phyloP scores from a whole-genome alignment of 2,113 vertebrate species.

The Gracilinanus agilis region DNA sequence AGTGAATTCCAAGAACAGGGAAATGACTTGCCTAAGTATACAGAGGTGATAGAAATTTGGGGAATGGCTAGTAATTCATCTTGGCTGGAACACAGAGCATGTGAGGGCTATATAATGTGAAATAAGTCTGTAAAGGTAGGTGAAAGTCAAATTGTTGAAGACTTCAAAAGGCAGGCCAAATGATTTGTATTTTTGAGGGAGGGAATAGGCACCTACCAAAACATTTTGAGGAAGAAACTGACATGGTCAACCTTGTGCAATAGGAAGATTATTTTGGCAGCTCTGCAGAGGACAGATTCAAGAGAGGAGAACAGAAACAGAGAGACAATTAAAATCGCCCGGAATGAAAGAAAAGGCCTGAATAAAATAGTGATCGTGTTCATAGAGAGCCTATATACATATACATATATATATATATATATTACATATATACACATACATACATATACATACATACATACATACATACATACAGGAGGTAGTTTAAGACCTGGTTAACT shows the following conservation, averaged over 20 bases:
- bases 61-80: not conserved
- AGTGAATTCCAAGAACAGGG: not conserved
- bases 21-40: not conserved
- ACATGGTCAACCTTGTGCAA: not conserved
- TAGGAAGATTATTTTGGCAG: not conserved
- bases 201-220: not conserved
- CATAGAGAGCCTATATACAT: not conserved
- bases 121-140: not conserved
- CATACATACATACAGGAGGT: no score
- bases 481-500: not conserved
- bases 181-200: not conserved
- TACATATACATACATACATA: no score
- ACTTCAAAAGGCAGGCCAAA: not conserved
- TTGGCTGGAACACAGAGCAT: not conserved
- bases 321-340: not conserved
- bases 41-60: not conserved
- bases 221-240: not conserved
- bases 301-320: not conserved
- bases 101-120: not conserved
- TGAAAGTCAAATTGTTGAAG: not conserved
- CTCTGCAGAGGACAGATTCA: not conserved
- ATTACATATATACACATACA: no score
- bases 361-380: not conserved
- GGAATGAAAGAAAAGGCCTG: not conserved
- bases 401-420: no score